These are phyloP conservation scores for Agrenia bidenticulata DNA, from an alignment of 2,888 invertebrate genomes.

Conservation along the genomic window DNA sequence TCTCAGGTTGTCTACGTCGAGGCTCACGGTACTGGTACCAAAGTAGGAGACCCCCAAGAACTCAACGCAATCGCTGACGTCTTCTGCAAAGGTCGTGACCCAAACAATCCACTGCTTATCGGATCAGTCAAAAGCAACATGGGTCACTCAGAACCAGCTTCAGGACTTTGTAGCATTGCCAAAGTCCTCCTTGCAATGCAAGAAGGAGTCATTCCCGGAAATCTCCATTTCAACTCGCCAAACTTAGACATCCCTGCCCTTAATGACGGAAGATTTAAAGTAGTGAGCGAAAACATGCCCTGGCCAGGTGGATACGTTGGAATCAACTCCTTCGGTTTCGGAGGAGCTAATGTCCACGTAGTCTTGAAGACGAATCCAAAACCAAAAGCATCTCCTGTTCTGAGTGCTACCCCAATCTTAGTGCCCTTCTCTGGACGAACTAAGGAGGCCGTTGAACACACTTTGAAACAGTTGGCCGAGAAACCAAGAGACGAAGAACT, in stretches of 20 bases:
- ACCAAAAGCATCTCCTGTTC: slow-evolving; percentile 56
- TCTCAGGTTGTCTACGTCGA: slow-evolving; percentile 85
- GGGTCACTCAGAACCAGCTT: slow-evolving; percentile 96
- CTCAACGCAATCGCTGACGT: slow-evolving; percentile 89
- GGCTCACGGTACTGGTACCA: slow-evolving; percentile 98
- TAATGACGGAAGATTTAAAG: slow-evolving; percentile 83
- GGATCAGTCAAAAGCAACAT: slow-evolving; percentile 98
- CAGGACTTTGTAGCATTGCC: slow-evolving; percentile 57
- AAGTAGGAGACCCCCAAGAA: slow-evolving; percentile 98
- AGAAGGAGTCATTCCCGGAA: slow-evolving; percentile 80
- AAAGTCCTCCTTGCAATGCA: slow-evolving; percentile 94
- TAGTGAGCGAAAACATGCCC: slow-evolving; percentile 76
- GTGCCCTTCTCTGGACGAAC: slow-evolving; percentile 83
- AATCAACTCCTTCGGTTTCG: slow-evolving; percentile 97
- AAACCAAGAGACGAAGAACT: slow-evolving; percentile 69
- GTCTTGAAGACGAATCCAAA: slow-evolving; percentile 78
- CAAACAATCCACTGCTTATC: slow-evolving; percentile 71
- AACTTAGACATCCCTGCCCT: slow-evolving; percentile 91
- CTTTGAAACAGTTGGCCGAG: slow-evolving; percentile 40
- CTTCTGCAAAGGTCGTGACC: slow-evolving; percentile 77
- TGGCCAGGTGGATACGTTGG: slow-evolving; percentile 92
- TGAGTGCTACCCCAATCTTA: slow-evolving; percentile 60
- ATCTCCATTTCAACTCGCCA: slow-evolving; percentile 83
- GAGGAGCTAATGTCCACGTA: slow-evolving; percentile 93
- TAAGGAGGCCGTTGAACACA: slow-evolving; percentile 63